Conservation (phyloP, 64 coral and sea anemone genomes). For the Dendronephthya gigantea region DNA sequence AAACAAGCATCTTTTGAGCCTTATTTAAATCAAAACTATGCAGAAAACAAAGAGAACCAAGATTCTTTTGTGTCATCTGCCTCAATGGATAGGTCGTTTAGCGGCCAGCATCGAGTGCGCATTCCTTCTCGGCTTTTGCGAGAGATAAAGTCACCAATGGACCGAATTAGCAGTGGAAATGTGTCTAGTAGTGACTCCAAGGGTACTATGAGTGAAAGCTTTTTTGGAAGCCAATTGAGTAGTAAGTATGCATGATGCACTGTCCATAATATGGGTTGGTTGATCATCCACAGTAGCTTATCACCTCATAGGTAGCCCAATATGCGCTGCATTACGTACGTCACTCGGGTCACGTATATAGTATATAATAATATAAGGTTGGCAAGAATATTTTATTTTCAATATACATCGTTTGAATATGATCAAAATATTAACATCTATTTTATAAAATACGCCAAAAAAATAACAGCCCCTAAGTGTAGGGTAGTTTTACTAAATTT, state of each 20-base stretch:
- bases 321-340: too few relatives aligned
- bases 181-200: neutral
- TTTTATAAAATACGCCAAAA: too few relatives aligned
- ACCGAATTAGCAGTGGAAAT: conserved; percentile 33
- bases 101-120: conserved; percentile 52
- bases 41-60: neutral
- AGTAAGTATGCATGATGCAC: neutral
- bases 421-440: too few relatives aligned
- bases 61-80: neutral
- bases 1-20: neutral
- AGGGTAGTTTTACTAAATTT: too few relatives aligned
- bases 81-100: conserved; percentile 47
- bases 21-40: neutral
- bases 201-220: neutral
- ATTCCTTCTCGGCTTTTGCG: conserved; percentile 67
- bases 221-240: neutral
- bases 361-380: too few relatives aligned
- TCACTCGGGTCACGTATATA: too few relatives aligned
- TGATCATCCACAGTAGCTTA: too few relatives aligned
- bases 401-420: too few relatives aligned
- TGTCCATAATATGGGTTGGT: too few relatives aligned
- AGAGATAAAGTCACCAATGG: conserved; percentile 67
- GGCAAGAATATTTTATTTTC: too few relatives aligned
- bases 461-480: too few relatives aligned
- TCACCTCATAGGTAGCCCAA: too few relatives aligned